Evolutionary conservation across 1,140 invertebrate genomes (phyloP), one percentile per base, ranked within the genome.

Genomic region (Psilanteris sp.): DNA sequence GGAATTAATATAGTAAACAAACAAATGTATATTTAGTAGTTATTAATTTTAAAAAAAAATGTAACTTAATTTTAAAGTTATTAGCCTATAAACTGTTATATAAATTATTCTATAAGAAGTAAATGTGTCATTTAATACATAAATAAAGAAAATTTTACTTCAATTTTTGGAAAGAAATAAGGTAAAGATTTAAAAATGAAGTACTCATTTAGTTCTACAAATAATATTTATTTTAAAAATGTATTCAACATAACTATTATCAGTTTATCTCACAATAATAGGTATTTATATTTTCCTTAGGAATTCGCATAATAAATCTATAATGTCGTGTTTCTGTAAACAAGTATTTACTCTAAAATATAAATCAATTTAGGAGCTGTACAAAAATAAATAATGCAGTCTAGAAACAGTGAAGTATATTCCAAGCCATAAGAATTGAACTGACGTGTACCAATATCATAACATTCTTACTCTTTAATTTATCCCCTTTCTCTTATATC

Each of bases 361-460:
- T 50, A 78, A 81, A 71, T 81, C 59, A 82, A 82, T 77, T 79
- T 43, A 77, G 79, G 50, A 57, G 55, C 83, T 87, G 80, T 87
- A 86, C 85, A 85, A 87, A 85, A 86, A 86, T 85, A 87, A 87
- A 87, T 85, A 86, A 79, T 81, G 81, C 77, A 81, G 72, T 81
- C 67, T 82, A 76, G 70, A 77, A 83, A 79, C 64, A 79, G 80
- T 82, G 77, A 79, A 83, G 80, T 79, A 79, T 78, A 54, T 80
- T 83, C 66, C 59, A 83, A 82, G 79, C 66, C 79, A 76, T 83
- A 81, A 82, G 80, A 55, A 50, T 76, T 75, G 77, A 82, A 79
- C 68, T 72, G 71, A 72, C n/a, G n/a, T 83, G 79, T 74, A 83
- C 83, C 82, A 71, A 66, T 55, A 62, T 48, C 32, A 27, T 37